phyloP scores from a whole-genome alignment of 2,888 invertebrate genomes.

The Pseudoips prasinana region DNA sequence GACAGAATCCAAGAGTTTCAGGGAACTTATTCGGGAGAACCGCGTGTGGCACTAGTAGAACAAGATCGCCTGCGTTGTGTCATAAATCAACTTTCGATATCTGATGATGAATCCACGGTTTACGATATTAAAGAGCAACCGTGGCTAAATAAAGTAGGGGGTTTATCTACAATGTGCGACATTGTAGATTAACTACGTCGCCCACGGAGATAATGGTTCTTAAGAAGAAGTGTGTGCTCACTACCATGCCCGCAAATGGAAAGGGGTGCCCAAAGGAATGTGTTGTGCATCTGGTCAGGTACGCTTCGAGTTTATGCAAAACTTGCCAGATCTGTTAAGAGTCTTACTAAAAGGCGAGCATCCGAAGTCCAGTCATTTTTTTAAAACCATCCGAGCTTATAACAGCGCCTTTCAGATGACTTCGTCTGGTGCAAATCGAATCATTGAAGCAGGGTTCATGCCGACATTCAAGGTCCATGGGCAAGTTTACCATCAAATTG shows the following conservation, averaged over 20 bases:
- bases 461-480: slow-evolving; percentile 32
- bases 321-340: not conserved
- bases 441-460: slow-evolving; percentile 24
- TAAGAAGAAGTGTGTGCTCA: not conserved
- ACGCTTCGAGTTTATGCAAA: not conserved
- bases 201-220: not conserved
- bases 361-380: not conserved
- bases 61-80: no score
- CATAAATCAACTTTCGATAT: no score
- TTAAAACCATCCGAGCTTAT: slow-evolving; percentile 7
- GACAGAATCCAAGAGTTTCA: no score
- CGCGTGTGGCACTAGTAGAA: no score
- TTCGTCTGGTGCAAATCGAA: slow-evolving; percentile 27
- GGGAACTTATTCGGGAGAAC: no score
- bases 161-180: not conserved
- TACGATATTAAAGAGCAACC: no score
- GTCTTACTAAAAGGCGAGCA: not conserved
- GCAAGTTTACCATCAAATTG: slow-evolving; percentile 27
- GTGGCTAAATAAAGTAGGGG: not conserved
- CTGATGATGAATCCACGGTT: no score
- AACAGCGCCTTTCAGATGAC: slow-evolving; percentile 20
- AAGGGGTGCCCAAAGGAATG: slow-evolving; percentile 3
- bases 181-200: not conserved
- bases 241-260: not conserved
- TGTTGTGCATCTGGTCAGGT: slow-evolving; percentile 21